Percentiles rank a stretch among this genome's conserved stretches.
These are phyloP conservation scores for Hirtodrosophila histrioides DNA, from an alignment of 2,888 invertebrate genomes.

Conservation along the genomic window DNA sequence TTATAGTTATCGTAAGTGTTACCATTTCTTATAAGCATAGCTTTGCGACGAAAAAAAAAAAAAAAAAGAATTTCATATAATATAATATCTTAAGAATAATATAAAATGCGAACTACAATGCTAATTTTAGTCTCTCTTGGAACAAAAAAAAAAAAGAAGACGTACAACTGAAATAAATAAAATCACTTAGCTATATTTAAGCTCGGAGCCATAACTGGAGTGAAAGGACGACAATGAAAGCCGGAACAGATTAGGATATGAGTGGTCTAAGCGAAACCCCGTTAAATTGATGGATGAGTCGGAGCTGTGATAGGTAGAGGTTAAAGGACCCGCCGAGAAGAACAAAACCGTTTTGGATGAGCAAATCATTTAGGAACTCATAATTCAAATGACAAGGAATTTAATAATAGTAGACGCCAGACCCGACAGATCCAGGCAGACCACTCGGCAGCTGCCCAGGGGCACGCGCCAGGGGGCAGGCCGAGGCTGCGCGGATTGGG, in stretches of 20 bases:
- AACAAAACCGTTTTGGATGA: slow-evolving; percentile 22
- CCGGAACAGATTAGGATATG: no score
- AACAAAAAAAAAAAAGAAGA: slow-evolving; percentile 42
- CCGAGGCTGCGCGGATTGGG: no score
- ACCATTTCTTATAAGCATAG: slow-evolving; percentile 66
- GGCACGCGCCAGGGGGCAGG: no score
- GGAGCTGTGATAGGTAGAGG: background rate
- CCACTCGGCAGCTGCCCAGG: no score
- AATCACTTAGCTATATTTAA: slow-evolving; percentile 67
- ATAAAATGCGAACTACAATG: slow-evolving; percentile 57
- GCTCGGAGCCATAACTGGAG: slow-evolving; percentile 63
- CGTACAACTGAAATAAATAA: slow-evolving; percentile 59
- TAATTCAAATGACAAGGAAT: slow-evolving; percentile 53
- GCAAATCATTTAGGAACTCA: slow-evolving; percentile 57
- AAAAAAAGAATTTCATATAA: slow-evolving; percentile 20
- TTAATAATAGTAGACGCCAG: slow-evolving; percentile 1
- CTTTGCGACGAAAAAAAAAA: slow-evolving; percentile 39
- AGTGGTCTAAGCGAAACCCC: background rate
- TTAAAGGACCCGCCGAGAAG: slow-evolving; percentile 13
- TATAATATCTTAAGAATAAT: slow-evolving; percentile 51
- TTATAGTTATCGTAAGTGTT: slow-evolving; percentile 56
- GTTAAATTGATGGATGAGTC: slow-evolving; percentile 8
- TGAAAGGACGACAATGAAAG: slow-evolving; percentile 6
- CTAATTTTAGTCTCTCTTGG: slow-evolving; percentile 76
- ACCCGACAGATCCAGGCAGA: no score